Evolutionary conservation across 1,140 invertebrate species (phyloP).

Genomic region (Aricia agestis): DNA sequence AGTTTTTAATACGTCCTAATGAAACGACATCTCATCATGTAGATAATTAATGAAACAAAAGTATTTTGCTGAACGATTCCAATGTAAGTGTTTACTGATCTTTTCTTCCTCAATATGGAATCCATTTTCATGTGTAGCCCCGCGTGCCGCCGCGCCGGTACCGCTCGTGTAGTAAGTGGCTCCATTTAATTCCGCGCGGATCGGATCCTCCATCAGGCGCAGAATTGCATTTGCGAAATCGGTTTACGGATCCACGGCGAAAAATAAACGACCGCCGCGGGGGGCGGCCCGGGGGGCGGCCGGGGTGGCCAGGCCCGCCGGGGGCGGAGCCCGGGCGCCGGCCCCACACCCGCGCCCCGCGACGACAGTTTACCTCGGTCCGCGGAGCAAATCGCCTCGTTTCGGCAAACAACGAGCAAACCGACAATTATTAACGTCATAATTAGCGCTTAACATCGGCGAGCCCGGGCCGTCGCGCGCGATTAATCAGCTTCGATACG

Average conservation of each 20-base stretch:
- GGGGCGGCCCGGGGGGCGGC: too few species aligned
- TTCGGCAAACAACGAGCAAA: constrained; percentile 48
- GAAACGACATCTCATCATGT: too few species aligned
- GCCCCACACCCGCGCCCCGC: constrained; percentile 33
- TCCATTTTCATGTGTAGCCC: too few species aligned
- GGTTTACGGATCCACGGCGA: not conserved
- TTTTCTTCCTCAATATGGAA: too few species aligned
- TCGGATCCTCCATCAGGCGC: not conserved
- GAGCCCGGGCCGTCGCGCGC: not conserved
- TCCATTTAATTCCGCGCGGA: not conserved
- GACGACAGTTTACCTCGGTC: constrained; percentile 53
- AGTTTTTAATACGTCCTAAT: too few species aligned
- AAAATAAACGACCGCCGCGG: not conserved
- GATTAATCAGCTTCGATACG: not conserved
- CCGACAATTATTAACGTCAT: constrained; percentile 43
- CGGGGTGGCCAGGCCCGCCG: too few species aligned
- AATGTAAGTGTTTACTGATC: too few species aligned
- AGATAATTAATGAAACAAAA: too few species aligned
- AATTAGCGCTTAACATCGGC: constrained; percentile 37
- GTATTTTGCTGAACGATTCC: too few species aligned
- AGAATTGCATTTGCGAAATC: not conserved
- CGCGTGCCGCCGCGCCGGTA: not conserved
- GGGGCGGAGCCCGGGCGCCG: constrained; percentile 11
- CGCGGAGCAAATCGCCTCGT: constrained; percentile 55
- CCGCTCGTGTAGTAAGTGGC: too few species aligned